Percentiles rank a stretch among this genome's conserved stretches.
These are phyloP conservation scores for Aegotheles bennettii DNA, from an alignment of 2,113 vertebrate species.

Conservation along the genomic window DNA sequence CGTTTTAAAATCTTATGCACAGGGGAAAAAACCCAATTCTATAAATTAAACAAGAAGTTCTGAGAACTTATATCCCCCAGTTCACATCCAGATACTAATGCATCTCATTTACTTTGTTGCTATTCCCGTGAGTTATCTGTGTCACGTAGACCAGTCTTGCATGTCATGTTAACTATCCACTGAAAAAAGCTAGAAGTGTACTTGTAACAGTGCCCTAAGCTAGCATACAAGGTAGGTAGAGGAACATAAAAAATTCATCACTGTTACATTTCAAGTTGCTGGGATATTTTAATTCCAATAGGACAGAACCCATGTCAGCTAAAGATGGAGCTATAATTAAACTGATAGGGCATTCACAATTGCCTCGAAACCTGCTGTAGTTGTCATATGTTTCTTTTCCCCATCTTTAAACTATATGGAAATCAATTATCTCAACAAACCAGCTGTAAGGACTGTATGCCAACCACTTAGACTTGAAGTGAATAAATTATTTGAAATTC, in stretches of 20 bases:
- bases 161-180: constrained; percentile 80
- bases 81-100: constrained; percentile 89
- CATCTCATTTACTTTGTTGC: constrained; percentile 88
- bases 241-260: constrained; percentile 84
- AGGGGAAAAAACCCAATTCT: constrained; percentile 67
- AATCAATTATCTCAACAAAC: constrained; percentile 96
- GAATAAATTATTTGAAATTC: constrained; percentile 94
- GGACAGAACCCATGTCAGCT: constrained; percentile 79
- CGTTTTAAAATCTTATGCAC: constrained; percentile 79
- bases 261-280: constrained; percentile 75
- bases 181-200: constrained; percentile 75
- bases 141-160: constrained; percentile 81
- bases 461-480: constrained; percentile 90
- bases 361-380: constrained; percentile 64
- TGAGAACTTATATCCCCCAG: constrained; percentile 88
- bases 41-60: constrained; percentile 90
- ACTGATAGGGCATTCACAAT: constrained; percentile 74
- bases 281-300: constrained; percentile 82
- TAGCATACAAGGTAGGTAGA: constrained; percentile 67
- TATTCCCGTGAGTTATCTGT: constrained; percentile 89
- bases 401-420: constrained; percentile 90
- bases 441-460: constrained; percentile 87
- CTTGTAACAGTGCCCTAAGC: constrained; percentile 78
- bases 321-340: constrained; percentile 83
- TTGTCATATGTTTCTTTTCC: constrained; percentile 77